Evolutionary conservation across 2,888 invertebrate species (phyloP).

Genomic region (Patella ulyssiponensis): DNA sequence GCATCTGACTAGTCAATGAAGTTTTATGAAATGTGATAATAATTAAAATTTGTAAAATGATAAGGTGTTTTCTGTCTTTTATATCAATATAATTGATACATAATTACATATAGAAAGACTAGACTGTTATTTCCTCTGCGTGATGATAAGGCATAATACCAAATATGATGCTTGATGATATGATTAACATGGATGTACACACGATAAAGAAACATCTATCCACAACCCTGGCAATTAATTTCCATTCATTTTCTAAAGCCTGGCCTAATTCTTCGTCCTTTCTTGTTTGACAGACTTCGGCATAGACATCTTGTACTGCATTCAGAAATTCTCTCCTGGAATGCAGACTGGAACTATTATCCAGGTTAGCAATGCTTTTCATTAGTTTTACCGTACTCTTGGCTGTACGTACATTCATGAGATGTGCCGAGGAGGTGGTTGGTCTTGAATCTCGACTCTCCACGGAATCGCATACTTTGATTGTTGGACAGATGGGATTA

Average conservation of each 20-base stretch:
- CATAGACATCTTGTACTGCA: conserved; percentile 33
- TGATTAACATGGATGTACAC: conserved; percentile 14
- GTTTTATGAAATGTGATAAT: too few relatives aligned
- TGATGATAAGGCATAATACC: conserved; percentile 11
- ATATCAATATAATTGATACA: too few relatives aligned
- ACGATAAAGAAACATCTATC: conserved; percentile 37
- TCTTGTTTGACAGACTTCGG: conserved; percentile 29
- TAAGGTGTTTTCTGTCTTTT: too few relatives aligned
- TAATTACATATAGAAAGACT: too few relatives aligned
- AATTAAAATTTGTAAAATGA: too few relatives aligned
- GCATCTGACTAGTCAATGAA: too few relatives aligned
- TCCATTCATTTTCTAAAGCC: conserved; percentile 40
- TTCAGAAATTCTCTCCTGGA: conserved; percentile 29
- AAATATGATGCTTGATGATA: conserved; percentile 19
- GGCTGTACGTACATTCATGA: conserved; percentile 13
- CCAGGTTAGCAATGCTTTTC: conserved; percentile 29
- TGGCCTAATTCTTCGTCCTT: conserved; percentile 29
- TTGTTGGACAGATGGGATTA: not conserved
- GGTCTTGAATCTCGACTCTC: not conserved
- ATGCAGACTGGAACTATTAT: conserved; percentile 4
- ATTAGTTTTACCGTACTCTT: conserved; percentile 27
- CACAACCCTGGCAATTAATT: conserved; percentile 35
- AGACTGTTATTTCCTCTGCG: not conserved
- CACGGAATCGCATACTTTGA: not conserved
- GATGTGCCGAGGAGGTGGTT: not conserved